These are phyloP conservation scores for Cephus cinctus DNA, from an alignment of 1,140 invertebrate genomes.

Conservation along the genomic window DNA sequence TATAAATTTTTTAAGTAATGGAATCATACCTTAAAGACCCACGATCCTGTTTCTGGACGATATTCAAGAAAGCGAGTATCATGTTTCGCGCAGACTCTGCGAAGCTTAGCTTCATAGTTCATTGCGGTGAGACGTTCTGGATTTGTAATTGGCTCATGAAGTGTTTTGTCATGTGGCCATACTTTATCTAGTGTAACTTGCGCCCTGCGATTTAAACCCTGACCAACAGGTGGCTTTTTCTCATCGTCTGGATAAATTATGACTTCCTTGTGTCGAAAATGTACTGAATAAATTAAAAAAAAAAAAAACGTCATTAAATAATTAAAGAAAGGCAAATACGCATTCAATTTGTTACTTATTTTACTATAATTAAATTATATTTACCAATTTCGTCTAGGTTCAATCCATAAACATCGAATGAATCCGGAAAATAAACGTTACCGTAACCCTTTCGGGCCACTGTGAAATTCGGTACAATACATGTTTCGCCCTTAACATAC, in stretches of 20 bases:
- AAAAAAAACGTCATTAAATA: conserved; percentile 8
- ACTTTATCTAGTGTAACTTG: conserved; percentile 92
- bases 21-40: conserved; percentile 83
- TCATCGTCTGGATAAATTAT: conserved; percentile 68
- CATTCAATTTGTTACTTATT: too few relatives aligned
- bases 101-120: conserved; percentile 86
- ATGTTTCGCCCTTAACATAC: conserved; percentile 63
- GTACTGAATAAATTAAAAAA: too few relatives aligned
- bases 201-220: conserved; percentile 88
- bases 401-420: conserved; percentile 83
- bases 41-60: conserved; percentile 90
- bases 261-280: conserved; percentile 72
- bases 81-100: conserved; percentile 81
- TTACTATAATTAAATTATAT: conserved; percentile 12
- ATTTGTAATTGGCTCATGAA: conserved; percentile 78
- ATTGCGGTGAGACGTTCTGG: conserved; percentile 73
- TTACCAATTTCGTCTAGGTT: conserved; percentile 85
- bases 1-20: conserved; percentile 6
- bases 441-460: conserved; percentile 90
- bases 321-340: not conserved
- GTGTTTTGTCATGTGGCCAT: conserved; percentile 89
- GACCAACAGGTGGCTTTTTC: conserved; percentile 68
- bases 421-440: conserved; percentile 85
- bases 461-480: conserved; percentile 87
- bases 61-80: conserved; percentile 93